Conservation (phyloP, 30 jellyfish, hydroid and myxozoan genomes). For the Mastigias papua region DNA sequence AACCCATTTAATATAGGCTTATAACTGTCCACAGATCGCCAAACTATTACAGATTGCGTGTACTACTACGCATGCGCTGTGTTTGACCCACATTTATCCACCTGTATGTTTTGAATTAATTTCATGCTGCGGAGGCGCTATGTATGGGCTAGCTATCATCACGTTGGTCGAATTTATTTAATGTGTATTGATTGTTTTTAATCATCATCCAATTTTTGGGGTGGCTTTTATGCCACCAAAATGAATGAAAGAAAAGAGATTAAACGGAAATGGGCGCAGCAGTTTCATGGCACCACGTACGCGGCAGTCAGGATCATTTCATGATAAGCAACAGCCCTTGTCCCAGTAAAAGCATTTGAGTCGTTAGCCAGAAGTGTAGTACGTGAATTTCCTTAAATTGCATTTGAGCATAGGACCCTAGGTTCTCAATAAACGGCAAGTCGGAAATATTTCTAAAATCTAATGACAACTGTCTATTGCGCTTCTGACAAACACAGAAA, state of each 20-base stretch:
- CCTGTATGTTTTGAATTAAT: not conserved
- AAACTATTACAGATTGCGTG: not conserved
- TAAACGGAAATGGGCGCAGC: not conserved
- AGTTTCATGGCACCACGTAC: too few species aligned
- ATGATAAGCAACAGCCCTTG: too few species aligned
- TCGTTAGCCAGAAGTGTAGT: not conserved
- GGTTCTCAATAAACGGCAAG: too few species aligned
- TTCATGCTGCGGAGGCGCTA: not conserved
- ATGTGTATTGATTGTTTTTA: not conserved
- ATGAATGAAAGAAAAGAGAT: not conserved
- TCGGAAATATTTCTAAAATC: too few species aligned
- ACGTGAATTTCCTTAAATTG: too few species aligned
- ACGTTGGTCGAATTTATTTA: too few species aligned
- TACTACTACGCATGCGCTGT: not conserved
- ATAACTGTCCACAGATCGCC: too few species aligned
- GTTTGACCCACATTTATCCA: not conserved
- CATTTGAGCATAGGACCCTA: too few species aligned
- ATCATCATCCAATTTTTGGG: not conserved
- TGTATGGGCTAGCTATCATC: not conserved
- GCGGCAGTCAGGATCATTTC: too few species aligned
- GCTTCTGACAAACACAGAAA: too few species aligned
- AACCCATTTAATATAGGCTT: too few species aligned
- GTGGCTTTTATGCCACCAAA: not conserved
- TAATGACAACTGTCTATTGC: too few species aligned
- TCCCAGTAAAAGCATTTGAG: not conserved